Evolutionary conservation across 2,797 vertebrate species (phyloP).

Genomic region (Onychomys arenicola): DNA sequence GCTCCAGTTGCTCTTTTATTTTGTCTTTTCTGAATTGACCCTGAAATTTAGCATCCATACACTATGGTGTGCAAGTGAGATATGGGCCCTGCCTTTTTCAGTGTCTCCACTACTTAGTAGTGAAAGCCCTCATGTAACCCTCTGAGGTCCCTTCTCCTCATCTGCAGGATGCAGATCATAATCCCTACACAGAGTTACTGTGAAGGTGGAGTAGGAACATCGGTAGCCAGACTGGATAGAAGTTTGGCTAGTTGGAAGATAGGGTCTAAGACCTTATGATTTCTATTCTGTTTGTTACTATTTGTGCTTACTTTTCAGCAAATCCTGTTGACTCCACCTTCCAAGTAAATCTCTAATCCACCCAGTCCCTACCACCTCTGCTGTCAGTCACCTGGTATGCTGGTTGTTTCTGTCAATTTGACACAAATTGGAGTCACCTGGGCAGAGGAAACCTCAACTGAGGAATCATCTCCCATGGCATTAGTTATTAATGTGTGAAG

Average conservation of each 20-base stretch:
- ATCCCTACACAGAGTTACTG: background rate
- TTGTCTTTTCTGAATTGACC: background rate
- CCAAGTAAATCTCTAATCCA: background rate
- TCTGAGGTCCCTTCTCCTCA: background rate
- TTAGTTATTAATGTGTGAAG: background rate
- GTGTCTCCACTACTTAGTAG: background rate
- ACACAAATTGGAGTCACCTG: background rate
- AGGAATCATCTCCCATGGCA: background rate
- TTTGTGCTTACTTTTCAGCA: background rate
- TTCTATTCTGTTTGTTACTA: background rate
- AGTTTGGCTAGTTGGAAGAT: background rate
- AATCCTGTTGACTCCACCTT: background rate
- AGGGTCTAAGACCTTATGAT: background rate
- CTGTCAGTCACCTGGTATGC: background rate
- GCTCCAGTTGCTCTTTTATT: background rate
- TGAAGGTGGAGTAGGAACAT: background rate
- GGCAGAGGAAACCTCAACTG: background rate
- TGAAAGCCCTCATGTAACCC: background rate
- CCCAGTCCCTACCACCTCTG: background rate
- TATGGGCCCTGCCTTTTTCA: background rate
- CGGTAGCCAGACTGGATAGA: background rate
- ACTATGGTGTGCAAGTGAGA: background rate
- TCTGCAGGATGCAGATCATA: background rate
- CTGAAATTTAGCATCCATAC: constrained; percentile 1
- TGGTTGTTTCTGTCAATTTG: background rate